phyloP scores from a whole-genome alignment of 2,888 invertebrate species.

The Dichetophora obliterata region DNA sequence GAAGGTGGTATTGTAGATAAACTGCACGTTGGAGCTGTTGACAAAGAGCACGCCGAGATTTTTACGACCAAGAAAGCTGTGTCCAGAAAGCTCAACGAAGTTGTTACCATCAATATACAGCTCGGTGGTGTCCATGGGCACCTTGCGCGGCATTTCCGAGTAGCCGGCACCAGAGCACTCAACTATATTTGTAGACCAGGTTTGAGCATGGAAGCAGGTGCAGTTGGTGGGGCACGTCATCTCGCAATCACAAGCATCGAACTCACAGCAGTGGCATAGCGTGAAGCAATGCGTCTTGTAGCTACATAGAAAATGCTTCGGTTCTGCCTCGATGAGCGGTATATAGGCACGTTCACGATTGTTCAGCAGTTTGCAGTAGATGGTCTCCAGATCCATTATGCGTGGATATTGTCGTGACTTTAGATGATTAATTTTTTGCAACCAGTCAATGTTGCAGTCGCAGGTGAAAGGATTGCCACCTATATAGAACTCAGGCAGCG shows the following conservation, averaged over 20 bases:
- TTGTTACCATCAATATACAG: conserved; percentile 94
- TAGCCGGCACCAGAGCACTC: conserved; percentile 89
- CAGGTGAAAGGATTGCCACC: conserved; percentile 95
- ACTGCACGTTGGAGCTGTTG: conserved; percentile 88
- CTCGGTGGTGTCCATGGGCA: conserved; percentile 97
- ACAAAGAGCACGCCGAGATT: conserved; percentile 89
- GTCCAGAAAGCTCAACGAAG: conserved; percentile 87
- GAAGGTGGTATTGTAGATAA: conserved; percentile 90
- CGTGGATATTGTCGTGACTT: conserved; percentile 88
- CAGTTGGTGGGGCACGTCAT: conserved; percentile 96
- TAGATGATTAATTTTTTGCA: conserved; percentile 90
- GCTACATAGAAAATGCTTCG: conserved; percentile 91
- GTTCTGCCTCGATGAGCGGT: conserved; percentile 87
- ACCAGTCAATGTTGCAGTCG: conserved; percentile 96
- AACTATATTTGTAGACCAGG: conserved; percentile 93
- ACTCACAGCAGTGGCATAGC: conserved; percentile 95
- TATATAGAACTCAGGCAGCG: conserved; percentile 91
- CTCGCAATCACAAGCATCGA: conserved; percentile 97
- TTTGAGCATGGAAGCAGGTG: conserved; percentile 94
- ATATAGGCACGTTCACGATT: conserved; percentile 87
- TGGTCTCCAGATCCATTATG: conserved; percentile 90
- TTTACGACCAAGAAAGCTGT: conserved; percentile 92
- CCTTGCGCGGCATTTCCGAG: conserved; percentile 84
- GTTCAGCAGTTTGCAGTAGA: conserved; percentile 89
- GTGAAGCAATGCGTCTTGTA: conserved; percentile 95